Evolutionary conservation across 1,140 invertebrate genomes (phyloP).

Genomic region (Macrostomum lignano): DNA sequence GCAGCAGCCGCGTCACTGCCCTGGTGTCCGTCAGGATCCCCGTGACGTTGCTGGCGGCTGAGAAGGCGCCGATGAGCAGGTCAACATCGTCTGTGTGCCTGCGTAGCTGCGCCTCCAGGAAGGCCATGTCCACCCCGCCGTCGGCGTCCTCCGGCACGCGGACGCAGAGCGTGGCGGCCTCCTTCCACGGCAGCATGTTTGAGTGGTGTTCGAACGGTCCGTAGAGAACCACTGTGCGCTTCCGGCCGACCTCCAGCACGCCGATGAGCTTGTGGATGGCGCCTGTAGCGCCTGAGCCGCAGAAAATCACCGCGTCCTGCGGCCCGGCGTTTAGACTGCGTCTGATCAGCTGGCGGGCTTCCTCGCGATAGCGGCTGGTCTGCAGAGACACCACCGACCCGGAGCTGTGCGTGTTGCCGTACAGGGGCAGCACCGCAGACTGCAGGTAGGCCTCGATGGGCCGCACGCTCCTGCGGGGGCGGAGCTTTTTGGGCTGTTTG

Average conservation of each 20-base stretch:
- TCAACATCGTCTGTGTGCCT: conserved; percentile 15
- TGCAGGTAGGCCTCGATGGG: conserved; percentile 61
- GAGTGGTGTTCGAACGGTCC: conserved; percentile 55
- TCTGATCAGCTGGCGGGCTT: conserved; percentile 12
- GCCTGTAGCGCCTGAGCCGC: conserved; percentile 7
- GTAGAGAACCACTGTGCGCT: conserved; percentile 32
- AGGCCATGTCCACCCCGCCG: conserved; percentile 45
- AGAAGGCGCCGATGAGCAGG: conserved; percentile 51
- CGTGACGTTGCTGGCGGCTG: conserved; percentile 57
- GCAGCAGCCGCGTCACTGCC: conserved; percentile 46
- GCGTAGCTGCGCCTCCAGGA: conserved; percentile 42
- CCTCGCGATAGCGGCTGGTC: conserved; percentile 52
- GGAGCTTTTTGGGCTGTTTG: too few species aligned
- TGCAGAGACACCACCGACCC: conserved; percentile 54
- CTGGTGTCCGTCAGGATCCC: conserved; percentile 57
- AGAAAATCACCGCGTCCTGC: conserved; percentile 9
- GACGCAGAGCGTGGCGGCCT: conserved; percentile 44
- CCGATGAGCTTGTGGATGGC: conserved; percentile 9
- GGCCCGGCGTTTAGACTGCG: conserved; percentile 9
- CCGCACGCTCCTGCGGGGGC: too few species aligned
- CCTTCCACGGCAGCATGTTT: conserved; percentile 52
- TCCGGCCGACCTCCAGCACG: neutral
- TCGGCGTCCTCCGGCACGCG: conserved; percentile 44
- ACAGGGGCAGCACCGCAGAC: conserved; percentile 48
- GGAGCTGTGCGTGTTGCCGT: conserved; percentile 55